These are phyloP conservation scores for Cyanocitta stelleri DNA, from an alignment of 2,113 vertebrate genomes.

Conservation along the genomic window DNA sequence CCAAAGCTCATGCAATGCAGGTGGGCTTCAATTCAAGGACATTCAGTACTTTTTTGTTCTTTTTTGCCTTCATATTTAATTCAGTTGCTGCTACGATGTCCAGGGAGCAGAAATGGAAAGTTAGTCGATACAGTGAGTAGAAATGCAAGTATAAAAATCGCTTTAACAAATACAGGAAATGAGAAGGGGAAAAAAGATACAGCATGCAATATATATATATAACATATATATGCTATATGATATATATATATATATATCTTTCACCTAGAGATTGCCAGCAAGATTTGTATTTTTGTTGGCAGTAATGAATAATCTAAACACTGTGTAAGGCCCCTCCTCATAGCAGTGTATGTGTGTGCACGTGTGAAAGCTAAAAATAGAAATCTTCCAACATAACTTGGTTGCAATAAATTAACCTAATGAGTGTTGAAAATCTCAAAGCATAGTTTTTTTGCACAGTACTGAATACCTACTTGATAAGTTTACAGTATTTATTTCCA, in stretches of 20 bases:
- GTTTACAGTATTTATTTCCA: not conserved
- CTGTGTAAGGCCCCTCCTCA: not conserved
- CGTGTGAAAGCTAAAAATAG: not conserved
- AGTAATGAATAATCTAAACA: not conserved
- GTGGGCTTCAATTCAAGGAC: conserved; percentile 77
- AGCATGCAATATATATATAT: not conserved
- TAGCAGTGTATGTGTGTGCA: not conserved
- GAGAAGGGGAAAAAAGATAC: not conserved
- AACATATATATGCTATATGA: not conserved
- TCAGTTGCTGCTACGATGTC: conserved; percentile 18
- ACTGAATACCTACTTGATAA: not conserved
- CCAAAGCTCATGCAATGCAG: conserved; percentile 68
- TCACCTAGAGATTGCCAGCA: not conserved
- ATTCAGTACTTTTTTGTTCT: conserved; percentile 16
- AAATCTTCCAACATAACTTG: not conserved
- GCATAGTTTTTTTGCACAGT: not conserved
- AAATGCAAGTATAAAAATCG: conserved; percentile 23
- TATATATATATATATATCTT: not conserved
- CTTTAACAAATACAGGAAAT: conserved; percentile 8
- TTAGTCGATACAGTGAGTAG: conserved; percentile 33
- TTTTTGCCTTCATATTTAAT: conserved; percentile 59
- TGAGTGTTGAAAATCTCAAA: not conserved
- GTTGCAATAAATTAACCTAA: not conserved
- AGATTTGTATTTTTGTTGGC: not conserved
- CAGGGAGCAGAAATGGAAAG: conserved; percentile 35